Evolutionary conservation across 2,797 vertebrate genomes (phyloP).

Genomic region (Enteromius afrohamiltoni): DNA sequence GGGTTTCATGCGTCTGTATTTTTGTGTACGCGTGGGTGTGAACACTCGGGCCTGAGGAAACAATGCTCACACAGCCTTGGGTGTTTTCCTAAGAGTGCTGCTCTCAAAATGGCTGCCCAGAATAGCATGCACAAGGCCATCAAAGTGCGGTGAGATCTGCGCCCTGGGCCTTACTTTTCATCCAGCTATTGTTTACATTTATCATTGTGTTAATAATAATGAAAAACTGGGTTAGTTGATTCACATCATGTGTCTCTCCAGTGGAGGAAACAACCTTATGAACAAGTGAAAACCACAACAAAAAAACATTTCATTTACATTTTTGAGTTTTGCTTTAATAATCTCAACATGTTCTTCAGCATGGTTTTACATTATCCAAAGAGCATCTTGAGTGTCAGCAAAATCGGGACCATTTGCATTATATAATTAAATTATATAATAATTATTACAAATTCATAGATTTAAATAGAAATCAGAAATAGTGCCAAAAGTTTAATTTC

Average conservation of each 20-base stretch:
- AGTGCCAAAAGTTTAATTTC: not conserved
- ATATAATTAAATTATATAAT: not conserved
- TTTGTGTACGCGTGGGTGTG: constrained; percentile 23
- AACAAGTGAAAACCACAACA: not conserved
- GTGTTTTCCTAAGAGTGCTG: constrained; percentile 51
- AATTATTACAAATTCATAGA: not conserved
- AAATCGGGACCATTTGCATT: not conserved
- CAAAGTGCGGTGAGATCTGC: not conserved
- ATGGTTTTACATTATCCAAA: not conserved
- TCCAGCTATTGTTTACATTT: constrained; percentile 16
- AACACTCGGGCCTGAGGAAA: constrained; percentile 55
- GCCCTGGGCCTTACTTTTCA: constrained; percentile 8
- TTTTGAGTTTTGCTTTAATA: not conserved
- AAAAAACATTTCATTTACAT: not conserved
- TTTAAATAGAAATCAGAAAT: not conserved
- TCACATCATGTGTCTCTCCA: not conserved
- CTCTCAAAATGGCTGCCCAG: constrained; percentile 51
- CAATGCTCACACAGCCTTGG: constrained; percentile 68
- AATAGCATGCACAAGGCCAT: constrained; percentile 62
- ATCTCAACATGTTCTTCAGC: not conserved
- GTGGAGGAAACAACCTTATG: not conserved
- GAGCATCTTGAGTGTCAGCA: not conserved
- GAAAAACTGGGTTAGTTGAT: constrained; percentile 8
- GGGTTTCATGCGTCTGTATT: constrained; percentile 27
- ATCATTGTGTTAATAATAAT: constrained; percentile 16